These are phyloP conservation scores for Progne subis DNA, from an alignment of 2,113 vertebrate species.

Conservation along the genomic window DNA sequence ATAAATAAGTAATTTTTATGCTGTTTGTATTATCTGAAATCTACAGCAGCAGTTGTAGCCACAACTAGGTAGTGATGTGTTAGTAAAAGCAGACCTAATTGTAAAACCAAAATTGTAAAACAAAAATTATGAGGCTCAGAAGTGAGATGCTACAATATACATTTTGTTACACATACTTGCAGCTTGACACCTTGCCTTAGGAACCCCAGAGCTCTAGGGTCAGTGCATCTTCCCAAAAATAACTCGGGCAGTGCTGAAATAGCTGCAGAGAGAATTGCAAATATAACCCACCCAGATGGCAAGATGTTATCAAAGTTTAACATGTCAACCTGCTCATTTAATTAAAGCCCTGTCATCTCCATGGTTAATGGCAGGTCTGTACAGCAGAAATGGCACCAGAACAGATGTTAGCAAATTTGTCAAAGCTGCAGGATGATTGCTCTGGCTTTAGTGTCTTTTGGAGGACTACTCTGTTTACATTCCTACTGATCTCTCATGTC, in stretches of 20 bases:
- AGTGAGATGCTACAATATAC: neutral
- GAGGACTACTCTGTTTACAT: constrained; percentile 7
- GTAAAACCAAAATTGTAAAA: neutral
- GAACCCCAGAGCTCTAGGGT: neutral
- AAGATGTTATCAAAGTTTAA: constrained; percentile 9
- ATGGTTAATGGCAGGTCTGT: constrained; percentile 49
- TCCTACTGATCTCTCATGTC: neutral
- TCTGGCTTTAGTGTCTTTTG: neutral
- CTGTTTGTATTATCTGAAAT: neutral
- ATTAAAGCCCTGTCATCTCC: constrained; percentile 58
- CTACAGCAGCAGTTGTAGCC: neutral
- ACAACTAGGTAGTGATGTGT: rapidly evolving
- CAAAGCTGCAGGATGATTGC: constrained; percentile 40
- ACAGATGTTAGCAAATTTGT: constrained; percentile 61
- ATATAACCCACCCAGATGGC: constrained; percentile 51
- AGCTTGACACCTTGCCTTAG: neutral
- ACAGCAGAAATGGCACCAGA: constrained; percentile 42
- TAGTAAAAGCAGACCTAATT: neutral
- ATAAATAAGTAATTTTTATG: neutral
- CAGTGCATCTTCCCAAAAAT: neutral
- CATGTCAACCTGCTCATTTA: constrained; percentile 39
- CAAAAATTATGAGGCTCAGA: neutral
- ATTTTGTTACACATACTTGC: neutral
- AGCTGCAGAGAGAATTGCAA: neutral
- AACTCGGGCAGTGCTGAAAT: neutral